Evolutionary conservation across 2,113 vertebrate species (phyloP), one percentile per base, ranked within the genome.

Genomic region (Gymnocephalus cernua): DNA sequence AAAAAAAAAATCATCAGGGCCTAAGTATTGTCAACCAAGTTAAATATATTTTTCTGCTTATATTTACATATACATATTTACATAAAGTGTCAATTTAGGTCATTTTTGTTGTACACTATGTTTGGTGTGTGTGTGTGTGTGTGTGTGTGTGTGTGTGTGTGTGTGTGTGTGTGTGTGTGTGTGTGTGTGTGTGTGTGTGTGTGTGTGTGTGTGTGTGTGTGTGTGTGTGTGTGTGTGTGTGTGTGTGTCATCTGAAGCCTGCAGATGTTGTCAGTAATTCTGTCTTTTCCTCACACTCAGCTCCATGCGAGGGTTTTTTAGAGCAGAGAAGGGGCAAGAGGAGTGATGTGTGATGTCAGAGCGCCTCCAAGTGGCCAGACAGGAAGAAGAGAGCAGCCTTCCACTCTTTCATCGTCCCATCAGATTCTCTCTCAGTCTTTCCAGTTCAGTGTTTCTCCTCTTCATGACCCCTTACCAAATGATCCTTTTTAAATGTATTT

Each of bases 301-400:
- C 15, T 56, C 19, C 18, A 58, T 58, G 27, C 19, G 11, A 38
- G 9, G 2, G 29, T 74, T 50, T 50, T 58, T 45, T 71, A 29
- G 11, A 71, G 53, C 35, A 25, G 2, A 69, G 73, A 73, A 68
- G 94, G 93, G 79, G 96, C 96, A 25, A 16, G 57, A 29, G 59
- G 16, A 50, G 18, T 51, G n/a, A 93, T 88, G 68, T 76, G 91
- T 93, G 86, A 78, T 92, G 89, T 92, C 85, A 92, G 89, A 93
- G 92, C 74, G 83, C 92, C 92, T 90, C 91, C 89, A 89, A 84
- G 90, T 91, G 92, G 89, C 10, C 77, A 51, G 11, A 53, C 3
- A 14, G 18, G 21, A 53, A 45, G 51, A 58, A 71, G 53, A 57
- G 27, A 29, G 48, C 15, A 53, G 29, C 32, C 32, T 61, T 35